Conservation (phyloP, 1,140 invertebrate genomes). For the Sinonovacula constricta region DNA sequence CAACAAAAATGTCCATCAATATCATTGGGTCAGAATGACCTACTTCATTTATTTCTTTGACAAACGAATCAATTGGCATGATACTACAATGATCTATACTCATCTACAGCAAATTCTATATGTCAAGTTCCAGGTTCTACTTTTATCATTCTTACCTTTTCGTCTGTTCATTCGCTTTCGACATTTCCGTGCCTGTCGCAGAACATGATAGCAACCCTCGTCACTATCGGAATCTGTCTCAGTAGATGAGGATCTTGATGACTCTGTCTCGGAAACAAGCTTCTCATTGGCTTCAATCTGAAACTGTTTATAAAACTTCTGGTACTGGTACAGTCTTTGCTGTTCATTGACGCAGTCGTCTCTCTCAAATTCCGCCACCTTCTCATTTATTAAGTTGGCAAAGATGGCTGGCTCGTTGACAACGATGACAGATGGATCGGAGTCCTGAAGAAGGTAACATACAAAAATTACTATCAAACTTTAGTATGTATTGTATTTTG, state of each 20-base stretch:
- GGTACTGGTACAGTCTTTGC: constrained; percentile 55
- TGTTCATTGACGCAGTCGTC: constrained; percentile 50
- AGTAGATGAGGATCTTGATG: constrained; percentile 20
- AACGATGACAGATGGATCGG: constrained; percentile 61
- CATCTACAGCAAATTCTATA: not conserved
- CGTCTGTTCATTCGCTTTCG: constrained; percentile 31
- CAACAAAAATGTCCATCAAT: too few relatives aligned
- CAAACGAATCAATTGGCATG: too few relatives aligned
- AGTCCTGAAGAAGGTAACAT: constrained; percentile 49
- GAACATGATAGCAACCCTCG: constrained; percentile 44
- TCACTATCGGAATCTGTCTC: constrained; percentile 45
- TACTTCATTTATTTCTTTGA: too few relatives aligned
- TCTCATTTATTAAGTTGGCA: constrained; percentile 56
- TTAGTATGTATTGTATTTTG: too few relatives aligned
- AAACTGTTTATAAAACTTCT: constrained; percentile 58
- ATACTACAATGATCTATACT: too few relatives aligned
- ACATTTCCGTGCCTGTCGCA: constrained; percentile 26
- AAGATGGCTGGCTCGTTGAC: constrained; percentile 58
- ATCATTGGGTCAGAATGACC: too few relatives aligned
- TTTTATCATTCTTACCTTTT: constrained; percentile 30
- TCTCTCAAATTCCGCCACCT: constrained; percentile 55
- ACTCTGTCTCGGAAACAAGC: constrained; percentile 57
- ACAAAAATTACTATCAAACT: too few relatives aligned
- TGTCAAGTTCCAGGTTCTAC: not conserved
- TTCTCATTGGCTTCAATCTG: constrained; percentile 56